Base-by-base conservation (phyloP, 2,888 invertebrate genomes). In the Dasypolia templi region DNA sequence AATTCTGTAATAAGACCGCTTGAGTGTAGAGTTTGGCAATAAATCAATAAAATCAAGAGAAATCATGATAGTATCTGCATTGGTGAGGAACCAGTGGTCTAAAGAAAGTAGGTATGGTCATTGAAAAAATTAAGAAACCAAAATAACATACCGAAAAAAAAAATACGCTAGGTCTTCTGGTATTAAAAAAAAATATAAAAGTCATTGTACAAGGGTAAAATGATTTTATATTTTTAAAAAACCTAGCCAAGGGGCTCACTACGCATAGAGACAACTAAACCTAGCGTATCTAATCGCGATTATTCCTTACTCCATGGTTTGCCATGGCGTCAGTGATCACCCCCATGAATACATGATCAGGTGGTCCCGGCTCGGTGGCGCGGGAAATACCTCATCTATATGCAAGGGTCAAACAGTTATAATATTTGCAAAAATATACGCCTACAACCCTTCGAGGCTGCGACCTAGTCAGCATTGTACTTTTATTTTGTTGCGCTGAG, bases 301-400 rank as follows among this genome's bases (percentile, higher is more conserved):
- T 70, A 53, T 88, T 89, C 77, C 64, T 74, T 77, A 72, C 72
- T 89, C 84, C 71, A 64, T 82, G 87, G 79, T 26, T 58, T 44
- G n/a, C n/a, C 64, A 87, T 86, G 82, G 82, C 85, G 83, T 80
- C 84, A 84, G 82, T 88, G 91, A 91, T 91, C 90, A 89, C 91
- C 91, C 92, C 93, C 91, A 94, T 95, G 95, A 95, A 95, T 95
- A 94, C 89, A 78, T 92, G 92, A 95, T 94, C 92, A 93, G 92
- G 89, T 91, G 89, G 88, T 49, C 61, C 75, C 75, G 79, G 77
- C 78, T 78, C 87, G 87, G 62, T 85, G 88, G 79, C 84, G 91
- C 92, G 93, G 89, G 89, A 93, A 94, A 94, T 93, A 89, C 90
- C 92, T 92, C 93, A 93, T 95, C 87, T 94, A 93, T 94, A 95